These are phyloP conservation scores for Solea senegalensis DNA, from an alignment of 2,113 vertebrate species.

Conservation along the genomic window DNA sequence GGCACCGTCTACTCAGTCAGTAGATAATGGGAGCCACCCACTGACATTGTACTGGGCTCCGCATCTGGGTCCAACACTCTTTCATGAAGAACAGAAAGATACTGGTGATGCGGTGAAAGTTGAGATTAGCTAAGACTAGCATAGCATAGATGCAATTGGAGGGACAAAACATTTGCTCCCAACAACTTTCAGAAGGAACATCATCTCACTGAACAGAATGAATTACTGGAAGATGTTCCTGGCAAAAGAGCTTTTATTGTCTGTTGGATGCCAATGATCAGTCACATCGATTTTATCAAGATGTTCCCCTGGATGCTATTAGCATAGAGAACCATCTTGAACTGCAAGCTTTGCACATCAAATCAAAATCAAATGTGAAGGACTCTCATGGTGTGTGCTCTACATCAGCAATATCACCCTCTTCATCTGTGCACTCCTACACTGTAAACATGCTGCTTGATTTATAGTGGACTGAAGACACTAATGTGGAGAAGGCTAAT, in stretches of 20 bases:
- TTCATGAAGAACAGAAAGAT: background rate
- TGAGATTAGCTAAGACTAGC: background rate
- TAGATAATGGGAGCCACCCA: no score
- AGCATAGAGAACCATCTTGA: slow-evolving; percentile 9
- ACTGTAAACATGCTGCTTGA: slow-evolving; percentile 69
- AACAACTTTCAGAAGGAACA: slow-evolving; percentile 7
- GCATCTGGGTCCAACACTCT: no score
- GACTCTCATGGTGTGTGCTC: slow-evolving; percentile 16
- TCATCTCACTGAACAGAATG: background rate
- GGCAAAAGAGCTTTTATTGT: slow-evolving; percentile 26
- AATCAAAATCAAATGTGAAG: slow-evolving; percentile 34
- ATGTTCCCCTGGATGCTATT: slow-evolving; percentile 30
- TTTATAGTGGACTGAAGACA: slow-evolving; percentile 61
- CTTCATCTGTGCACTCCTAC: slow-evolving; percentile 17
- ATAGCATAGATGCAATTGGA: background rate
- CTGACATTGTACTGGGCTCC: no score
- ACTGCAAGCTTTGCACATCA: slow-evolving; percentile 20
- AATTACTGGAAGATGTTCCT: slow-evolving; percentile 8
- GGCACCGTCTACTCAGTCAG: no score
- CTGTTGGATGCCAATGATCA: slow-evolving; percentile 18
- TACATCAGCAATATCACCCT: slow-evolving; percentile 45
- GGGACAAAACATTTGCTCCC: background rate
- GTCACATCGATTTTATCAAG: slow-evolving; percentile 44
- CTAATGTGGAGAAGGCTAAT: slow-evolving; percentile 65
- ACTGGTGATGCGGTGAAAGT: background rate